A percentile compares a stretch with the other conserved stretches of the same genome.
Evolutionary conservation across 2,888 invertebrate species (phyloP).

Genomic region (Stenurella melanura): DNA sequence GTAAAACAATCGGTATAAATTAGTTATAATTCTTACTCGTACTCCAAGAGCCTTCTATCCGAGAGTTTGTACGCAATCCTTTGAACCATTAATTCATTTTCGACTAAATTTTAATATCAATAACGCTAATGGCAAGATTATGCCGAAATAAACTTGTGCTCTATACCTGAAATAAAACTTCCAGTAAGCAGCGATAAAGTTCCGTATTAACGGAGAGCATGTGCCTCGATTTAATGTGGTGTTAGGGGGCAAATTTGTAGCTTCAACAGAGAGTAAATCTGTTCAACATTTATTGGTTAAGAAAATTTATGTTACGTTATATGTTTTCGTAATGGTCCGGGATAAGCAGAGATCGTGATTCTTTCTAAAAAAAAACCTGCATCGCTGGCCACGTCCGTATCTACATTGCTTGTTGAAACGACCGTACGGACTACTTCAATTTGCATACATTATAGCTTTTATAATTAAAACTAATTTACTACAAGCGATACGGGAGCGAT

Average conservation of each 20-base stretch:
- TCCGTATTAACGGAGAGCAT: conserved; percentile 47
- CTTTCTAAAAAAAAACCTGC: conserved; percentile 8
- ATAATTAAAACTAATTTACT: conserved; percentile 48
- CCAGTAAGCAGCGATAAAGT: conserved; percentile 48
- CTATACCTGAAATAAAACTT: conserved; percentile 16
- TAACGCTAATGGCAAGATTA: conserved; percentile 2
- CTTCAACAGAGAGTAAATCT: conserved; percentile 57
- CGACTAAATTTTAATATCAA: not conserved
- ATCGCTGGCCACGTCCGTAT: not conserved
- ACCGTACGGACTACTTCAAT: conserved; percentile 36
- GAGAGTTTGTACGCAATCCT: not conserved
- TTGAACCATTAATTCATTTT: not conserved
- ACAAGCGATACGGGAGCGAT: conserved; percentile 42
- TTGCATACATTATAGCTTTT: conserved; percentile 47
- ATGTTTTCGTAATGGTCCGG: conserved; percentile 52
- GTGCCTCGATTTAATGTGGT: conserved; percentile 51
- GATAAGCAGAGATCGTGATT: conserved; percentile 43
- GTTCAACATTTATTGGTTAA: conserved; percentile 59
- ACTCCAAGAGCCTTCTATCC: not conserved
- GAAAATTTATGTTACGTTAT: conserved; percentile 58
- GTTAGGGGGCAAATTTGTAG: conserved; percentile 57
- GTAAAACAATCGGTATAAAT: too few species aligned
- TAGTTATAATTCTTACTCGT: too few species aligned
- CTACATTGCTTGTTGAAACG: conserved; percentile 20
- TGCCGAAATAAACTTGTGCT: not conserved